phyloP scores from a whole-genome alignment of 2,888 invertebrate genomes.

The Cheilosia impressa region DNA sequence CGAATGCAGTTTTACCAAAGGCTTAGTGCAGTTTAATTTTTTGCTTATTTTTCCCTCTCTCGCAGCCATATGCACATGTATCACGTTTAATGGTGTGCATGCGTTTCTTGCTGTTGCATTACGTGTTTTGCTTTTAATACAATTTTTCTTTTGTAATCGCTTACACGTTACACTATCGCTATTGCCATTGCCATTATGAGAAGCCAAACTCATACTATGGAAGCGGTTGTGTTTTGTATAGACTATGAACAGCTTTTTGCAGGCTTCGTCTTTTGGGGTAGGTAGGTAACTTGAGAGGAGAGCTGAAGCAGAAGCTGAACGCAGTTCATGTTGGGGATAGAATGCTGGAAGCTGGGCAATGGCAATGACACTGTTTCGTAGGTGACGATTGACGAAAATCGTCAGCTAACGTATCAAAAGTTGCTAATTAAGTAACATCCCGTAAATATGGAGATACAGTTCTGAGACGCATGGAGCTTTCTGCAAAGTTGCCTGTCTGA shows the following conservation, averaged over 20 bases:
- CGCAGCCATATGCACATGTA: constrained; percentile 22
- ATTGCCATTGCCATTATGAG: neutral
- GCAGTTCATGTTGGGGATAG: constrained; percentile 32
- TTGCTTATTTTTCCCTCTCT: constrained; percentile 31
- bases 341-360: neutral
- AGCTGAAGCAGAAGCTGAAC: neutral
- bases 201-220: neutral
- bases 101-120: constrained; percentile 27
- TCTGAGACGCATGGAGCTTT: too few relatives aligned
- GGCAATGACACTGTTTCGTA: constrained; percentile 1
- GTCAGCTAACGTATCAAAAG: constrained; percentile 20
- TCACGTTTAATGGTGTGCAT: constrained; percentile 28
- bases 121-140: constrained; percentile 40
- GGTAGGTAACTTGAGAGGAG: constrained; percentile 17
- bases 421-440: neutral
- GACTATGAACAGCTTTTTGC: constrained; percentile 17
- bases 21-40: neutral
- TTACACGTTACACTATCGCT: neutral
- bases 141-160: constrained; percentile 9
- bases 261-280: constrained; percentile 21
- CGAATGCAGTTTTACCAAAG: constrained; percentile 52
- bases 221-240: neutral
- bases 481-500: too few relatives aligned
- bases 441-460: too few relatives aligned
- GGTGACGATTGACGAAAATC: constrained; percentile 29